Conservation (phyloP, 2,888 invertebrate species). For the Teinopalpus imperialis region DNA sequence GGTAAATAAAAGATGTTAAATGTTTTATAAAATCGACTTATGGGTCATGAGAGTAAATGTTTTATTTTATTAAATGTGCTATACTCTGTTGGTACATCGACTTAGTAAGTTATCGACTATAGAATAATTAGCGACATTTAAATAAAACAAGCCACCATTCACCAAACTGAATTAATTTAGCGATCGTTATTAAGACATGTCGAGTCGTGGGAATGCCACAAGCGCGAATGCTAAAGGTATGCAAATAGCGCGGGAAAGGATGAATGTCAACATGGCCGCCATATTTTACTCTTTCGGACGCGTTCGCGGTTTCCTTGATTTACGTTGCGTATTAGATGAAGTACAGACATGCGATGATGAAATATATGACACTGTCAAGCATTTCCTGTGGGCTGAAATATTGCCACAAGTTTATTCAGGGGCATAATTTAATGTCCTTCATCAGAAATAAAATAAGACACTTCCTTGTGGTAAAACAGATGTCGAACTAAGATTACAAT, state of each 20-base stretch:
- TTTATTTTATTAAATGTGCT: too few relatives aligned
- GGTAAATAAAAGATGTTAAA: too few relatives aligned
- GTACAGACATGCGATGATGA: constrained; percentile 5
- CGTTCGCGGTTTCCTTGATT: constrained; percentile 28
- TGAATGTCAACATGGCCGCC: constrained; percentile 43
- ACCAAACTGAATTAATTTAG: constrained; percentile 30
- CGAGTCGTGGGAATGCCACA: constrained; percentile 45
- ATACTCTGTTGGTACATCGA: too few relatives aligned
- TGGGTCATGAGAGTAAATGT: too few relatives aligned
- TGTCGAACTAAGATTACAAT: too few relatives aligned
- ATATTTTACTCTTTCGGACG: constrained; percentile 42
- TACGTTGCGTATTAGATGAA: constrained; percentile 25
- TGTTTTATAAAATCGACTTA: too few relatives aligned
- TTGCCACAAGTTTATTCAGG: constrained; percentile 4
- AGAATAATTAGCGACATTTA: constrained; percentile 15
- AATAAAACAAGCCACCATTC: constrained; percentile 17
- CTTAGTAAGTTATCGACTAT: background rate
- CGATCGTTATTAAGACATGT: constrained; percentile 23
- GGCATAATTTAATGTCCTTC: constrained; percentile 5
- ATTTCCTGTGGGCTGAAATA: constrained; percentile 7
- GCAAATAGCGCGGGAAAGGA: constrained; percentile 57
- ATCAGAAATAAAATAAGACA: background rate
- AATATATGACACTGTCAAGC: constrained; percentile 6
- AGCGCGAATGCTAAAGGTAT: constrained; percentile 39
- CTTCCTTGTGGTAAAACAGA: background rate